phyloP scores from a whole-genome alignment of 2,113 vertebrate genomes.

The Muntiacus muntjak region DNA sequence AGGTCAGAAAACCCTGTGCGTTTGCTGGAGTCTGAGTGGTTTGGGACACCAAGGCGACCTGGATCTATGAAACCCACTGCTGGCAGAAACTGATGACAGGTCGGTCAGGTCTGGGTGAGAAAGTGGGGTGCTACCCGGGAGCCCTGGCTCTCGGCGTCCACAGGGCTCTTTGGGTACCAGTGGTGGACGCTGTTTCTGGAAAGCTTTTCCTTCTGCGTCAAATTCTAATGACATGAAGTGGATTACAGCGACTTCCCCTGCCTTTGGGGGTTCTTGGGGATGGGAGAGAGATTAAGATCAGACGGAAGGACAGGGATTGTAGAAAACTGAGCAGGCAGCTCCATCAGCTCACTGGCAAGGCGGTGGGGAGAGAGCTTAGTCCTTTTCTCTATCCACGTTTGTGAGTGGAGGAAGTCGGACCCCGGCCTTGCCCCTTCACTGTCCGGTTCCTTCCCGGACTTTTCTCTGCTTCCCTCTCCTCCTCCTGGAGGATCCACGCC shows the following conservation, averaged over 20 bases:
- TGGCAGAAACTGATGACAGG: background rate
- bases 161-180: background rate
- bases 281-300: background rate
- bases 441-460: background rate
- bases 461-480: background rate
- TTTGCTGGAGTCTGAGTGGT: background rate
- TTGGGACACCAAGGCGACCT: background rate
- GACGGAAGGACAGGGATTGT: background rate
- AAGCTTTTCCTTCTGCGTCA: background rate
- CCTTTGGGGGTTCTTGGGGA: background rate
- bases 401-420: background rate
- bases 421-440: fast-evolving
- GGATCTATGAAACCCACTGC: background rate
- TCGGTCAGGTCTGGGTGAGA: fast-evolving
- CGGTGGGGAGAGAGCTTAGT: no score
- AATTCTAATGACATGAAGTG: background rate
- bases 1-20: conserved; percentile 44
- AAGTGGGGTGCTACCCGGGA: fast-evolving
- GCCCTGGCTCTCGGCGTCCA: no score
- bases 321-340: background rate
- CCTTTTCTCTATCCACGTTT: fast-evolving
- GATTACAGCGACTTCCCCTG: background rate
- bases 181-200: background rate
- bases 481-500: background rate
- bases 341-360: background rate